Percentiles rank a stretch among this genome's conserved stretches.
These are phyloP conservation scores for Odontothrips loti DNA, from an alignment of 2,888 invertebrate genomes.

Conservation along the genomic window DNA sequence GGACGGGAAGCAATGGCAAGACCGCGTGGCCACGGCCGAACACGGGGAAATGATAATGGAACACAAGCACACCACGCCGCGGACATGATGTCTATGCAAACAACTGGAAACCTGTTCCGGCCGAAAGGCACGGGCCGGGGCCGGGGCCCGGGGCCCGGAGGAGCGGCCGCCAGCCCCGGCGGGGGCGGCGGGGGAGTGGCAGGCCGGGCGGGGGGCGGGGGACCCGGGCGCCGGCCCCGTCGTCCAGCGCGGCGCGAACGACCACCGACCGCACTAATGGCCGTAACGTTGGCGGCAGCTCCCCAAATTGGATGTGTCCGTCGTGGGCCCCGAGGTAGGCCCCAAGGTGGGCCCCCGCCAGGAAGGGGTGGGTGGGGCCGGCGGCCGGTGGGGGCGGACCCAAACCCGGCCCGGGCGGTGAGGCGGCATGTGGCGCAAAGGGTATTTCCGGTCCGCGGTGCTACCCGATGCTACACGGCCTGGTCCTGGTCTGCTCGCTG, in stretches of 20 bases:
- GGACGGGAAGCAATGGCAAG: neutral
- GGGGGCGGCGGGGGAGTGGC: neutral
- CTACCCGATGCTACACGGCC: too few relatives aligned
- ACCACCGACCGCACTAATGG: constrained; percentile 8
- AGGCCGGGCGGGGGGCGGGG: neutral
- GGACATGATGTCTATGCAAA: constrained; percentile 20
- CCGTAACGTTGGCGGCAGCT: constrained; percentile 7
- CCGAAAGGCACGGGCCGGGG: neutral
- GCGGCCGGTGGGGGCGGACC: neutral
- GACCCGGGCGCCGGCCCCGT: neutral
- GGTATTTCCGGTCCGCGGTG: too few relatives aligned
- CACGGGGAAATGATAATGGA: constrained; percentile 13
- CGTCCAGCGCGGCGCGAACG: neutral
- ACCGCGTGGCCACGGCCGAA: neutral
- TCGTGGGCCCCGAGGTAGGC: neutral
- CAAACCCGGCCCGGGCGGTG: neutral
- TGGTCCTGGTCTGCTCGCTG: neutral
- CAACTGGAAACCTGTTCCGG: neutral
- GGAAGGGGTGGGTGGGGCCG: neutral
- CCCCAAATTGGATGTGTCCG: constrained; percentile 19
- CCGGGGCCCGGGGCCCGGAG: neutral
- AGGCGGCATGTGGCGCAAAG: too few relatives aligned
- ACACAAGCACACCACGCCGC: neutral
- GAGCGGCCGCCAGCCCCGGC: neutral
- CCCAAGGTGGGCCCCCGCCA: neutral